Evolutionary conservation across 64 coral and sea anemone species (phyloP), one percentile per base, ranked within the genome.

Genomic region (Catalaphyllia jardinei): DNA sequence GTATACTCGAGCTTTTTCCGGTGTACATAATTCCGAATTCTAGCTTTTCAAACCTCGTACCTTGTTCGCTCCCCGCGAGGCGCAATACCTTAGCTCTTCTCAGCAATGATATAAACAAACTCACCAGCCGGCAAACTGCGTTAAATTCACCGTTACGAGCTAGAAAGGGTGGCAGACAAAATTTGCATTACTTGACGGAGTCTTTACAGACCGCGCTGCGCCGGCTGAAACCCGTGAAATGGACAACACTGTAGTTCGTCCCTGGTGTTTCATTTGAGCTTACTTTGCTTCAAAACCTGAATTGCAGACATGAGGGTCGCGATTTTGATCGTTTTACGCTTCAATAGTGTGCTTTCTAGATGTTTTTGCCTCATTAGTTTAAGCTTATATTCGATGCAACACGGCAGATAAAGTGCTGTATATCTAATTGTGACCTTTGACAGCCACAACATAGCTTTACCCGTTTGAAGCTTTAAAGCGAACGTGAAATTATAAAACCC

Each of bases 351-450:
- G 35, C 20, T 71, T 71, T 35, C 35, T 35, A 49, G 63, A 31
- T 69, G 67, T 51, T 69, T 71, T 85, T 71, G 31, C 2, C 15
- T 71, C 35, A 4, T 49, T 12, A 71, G 19, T 49, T 85, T 85
- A 22, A 25, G 81, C 20, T 85, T 85, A 85, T 85, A 85, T 85
- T 65, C n/a, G 81, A 85, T 85, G 81, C 61, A 71, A 24, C 22
- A 22, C 63, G 13, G 62, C 24, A 71, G 65, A 85, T 85, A 64
- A 84, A 85, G 81, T 85, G 62, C 33, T 69, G 81, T 85, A 85
- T 85, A 71, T 69, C 81, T 69, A 71, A 64, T 67, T 62, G 49
- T 85, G 81, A 85, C 81, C 81, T 85, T 85, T 85, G 81, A 85
- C 81, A 85, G 81, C 38, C 16, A 29, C 81, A 50, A 71, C 62